A percentile compares a stretch with the other conserved stretches of the same genome.
phyloP scores from a whole-genome alignment of 2,113 vertebrate species.

The Aspiorhynchus laticeps region DNA sequence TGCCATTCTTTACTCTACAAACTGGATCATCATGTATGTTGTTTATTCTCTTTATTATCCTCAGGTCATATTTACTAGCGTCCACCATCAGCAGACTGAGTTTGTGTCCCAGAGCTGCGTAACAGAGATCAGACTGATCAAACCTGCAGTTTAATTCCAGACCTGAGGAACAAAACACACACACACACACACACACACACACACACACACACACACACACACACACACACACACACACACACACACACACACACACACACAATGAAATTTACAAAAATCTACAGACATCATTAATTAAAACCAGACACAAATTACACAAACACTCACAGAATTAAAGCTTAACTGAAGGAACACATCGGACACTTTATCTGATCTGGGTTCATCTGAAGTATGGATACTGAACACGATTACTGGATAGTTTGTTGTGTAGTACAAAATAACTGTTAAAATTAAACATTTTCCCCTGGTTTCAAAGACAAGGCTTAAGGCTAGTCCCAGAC shows the following conservation, averaged over 20 bases:
- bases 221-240: too few relatives aligned
- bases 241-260: too few relatives aligned
- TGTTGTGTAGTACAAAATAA: background rate
- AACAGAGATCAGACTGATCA: background rate
- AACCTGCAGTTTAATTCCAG: slow-evolving; percentile 13
- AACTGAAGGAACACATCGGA: background rate
- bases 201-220: too few relatives aligned
- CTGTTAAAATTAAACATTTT: background rate
- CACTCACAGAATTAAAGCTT: background rate
- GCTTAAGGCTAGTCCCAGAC: too few relatives aligned
- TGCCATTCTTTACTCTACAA: background rate
- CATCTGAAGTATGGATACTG: background rate
- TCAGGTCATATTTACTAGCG: accelerated
- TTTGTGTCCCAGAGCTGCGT: slow-evolving; percentile 16
- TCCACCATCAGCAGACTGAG: background rate
- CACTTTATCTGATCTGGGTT: background rate
- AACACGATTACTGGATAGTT: background rate
- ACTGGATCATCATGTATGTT: background rate
- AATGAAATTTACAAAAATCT: background rate
- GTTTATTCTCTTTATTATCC: accelerated
- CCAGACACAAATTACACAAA: background rate
- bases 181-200: too few relatives aligned
- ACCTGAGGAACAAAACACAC: background rate
- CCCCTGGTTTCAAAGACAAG: too few relatives aligned
- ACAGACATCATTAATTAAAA: background rate